Percentiles rank a stretch among this genome's conserved stretches.
phyloP scores from a whole-genome alignment of 2,888 invertebrate species.

The Eupithecia inturbata region DNA sequence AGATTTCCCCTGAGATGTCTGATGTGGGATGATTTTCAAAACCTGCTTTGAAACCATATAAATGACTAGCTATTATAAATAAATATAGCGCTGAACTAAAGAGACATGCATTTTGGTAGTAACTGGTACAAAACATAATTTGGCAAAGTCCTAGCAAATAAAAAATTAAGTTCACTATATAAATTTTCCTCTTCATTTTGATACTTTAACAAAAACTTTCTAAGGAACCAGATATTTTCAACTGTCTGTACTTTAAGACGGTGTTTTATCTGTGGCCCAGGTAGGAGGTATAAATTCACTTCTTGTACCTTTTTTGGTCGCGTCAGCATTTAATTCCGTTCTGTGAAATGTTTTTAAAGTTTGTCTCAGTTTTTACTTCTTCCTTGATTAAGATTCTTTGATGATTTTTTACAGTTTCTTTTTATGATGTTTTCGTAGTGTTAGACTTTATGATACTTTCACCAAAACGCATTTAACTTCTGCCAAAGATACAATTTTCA shows the following conservation, averaged over 20 bases:
- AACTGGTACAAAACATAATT: neutral
- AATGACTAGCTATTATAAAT: neutral
- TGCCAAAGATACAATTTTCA: neutral
- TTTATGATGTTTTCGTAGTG: conserved; percentile 16
- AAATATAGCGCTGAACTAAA: neutral
- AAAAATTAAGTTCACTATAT: neutral
- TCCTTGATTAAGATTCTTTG: conserved; percentile 45
- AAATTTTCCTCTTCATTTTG: neutral
- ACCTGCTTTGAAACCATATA: no score
- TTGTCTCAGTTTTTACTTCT: conserved; percentile 31
- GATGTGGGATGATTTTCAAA: no score
- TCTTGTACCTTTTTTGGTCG: conserved; percentile 46
- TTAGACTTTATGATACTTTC: neutral
- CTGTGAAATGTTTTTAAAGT: conserved; percentile 34
- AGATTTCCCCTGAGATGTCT: no score
- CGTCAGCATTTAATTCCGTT: conserved; percentile 48
- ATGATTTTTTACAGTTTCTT: conserved; percentile 20
- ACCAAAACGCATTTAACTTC: neutral
- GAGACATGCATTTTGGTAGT: neutral
- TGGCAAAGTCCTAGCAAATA: neutral
- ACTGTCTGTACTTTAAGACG: conserved; percentile 18
- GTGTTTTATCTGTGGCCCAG: conserved; percentile 41
- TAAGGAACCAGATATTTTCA: conserved; percentile 9
- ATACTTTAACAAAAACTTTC: neutral
- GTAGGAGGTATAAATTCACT: conserved; percentile 64